A percentile compares a stretch with the other conserved stretches of the same genome.
phyloP scores from a whole-genome alignment of 2,113 vertebrate species.

The Hippocampus barbouri region DNA sequence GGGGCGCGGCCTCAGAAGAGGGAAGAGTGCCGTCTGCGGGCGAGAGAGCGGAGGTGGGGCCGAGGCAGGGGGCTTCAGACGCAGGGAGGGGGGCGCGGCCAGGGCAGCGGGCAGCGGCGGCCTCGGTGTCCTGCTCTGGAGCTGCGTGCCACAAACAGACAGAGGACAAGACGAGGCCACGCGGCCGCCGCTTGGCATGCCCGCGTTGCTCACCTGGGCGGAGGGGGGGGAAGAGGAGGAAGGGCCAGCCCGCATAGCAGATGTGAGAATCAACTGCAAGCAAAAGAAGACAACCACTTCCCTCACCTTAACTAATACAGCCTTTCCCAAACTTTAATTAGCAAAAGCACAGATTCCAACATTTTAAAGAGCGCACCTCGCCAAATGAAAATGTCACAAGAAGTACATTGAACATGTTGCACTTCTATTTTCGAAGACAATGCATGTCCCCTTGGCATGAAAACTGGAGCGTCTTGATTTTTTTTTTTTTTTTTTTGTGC shows the following conservation, averaged over 20 bases:
- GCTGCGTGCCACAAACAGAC: slow-evolving; percentile 41
- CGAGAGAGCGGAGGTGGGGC: slow-evolving; percentile 51
- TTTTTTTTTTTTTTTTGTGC: too few relatives aligned
- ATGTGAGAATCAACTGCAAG: slow-evolving; percentile 73
- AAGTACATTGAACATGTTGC: too few relatives aligned
- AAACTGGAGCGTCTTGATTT: too few relatives aligned
- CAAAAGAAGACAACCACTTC: slow-evolving; percentile 8
- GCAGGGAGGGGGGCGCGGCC: slow-evolving; percentile 68
- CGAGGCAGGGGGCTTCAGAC: slow-evolving; percentile 53
- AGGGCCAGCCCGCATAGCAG: slow-evolving; percentile 67
- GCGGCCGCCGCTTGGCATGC: background rate
- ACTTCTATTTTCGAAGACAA: too few relatives aligned
- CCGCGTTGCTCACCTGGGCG: slow-evolving; percentile 66
- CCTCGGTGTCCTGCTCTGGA: slow-evolving; percentile 69
- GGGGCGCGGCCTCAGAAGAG: slow-evolving; percentile 63
- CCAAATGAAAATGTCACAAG: too few relatives aligned
- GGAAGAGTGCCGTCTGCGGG: slow-evolving; percentile 59
- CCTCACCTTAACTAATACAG: background rate
- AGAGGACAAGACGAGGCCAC: background rate
- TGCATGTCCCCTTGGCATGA: too few relatives aligned
- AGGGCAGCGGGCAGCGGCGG: slow-evolving; percentile 62
- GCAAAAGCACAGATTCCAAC: background rate
- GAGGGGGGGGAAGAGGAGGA: slow-evolving; percentile 64
- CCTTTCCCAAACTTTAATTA: background rate
- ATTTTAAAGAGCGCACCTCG: background rate